Evolutionary conservation across 2,113 vertebrate species (phyloP).

Genomic region (Amblyopsis rosae): DNA sequence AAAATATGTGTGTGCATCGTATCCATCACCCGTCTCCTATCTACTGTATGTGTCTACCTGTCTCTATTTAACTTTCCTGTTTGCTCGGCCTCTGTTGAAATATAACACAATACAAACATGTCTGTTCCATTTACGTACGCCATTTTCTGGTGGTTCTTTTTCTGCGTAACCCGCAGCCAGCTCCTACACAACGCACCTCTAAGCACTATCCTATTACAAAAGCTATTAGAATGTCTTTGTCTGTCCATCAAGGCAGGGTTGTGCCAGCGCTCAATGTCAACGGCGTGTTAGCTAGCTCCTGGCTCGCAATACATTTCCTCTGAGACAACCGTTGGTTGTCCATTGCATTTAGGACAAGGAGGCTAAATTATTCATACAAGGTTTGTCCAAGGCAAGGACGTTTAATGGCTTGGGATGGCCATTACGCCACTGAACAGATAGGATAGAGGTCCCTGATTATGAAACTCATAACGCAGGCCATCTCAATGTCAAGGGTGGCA

Average conservation of each 20-base stretch:
- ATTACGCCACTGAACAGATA: constrained; percentile 14
- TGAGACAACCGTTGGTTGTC: constrained; percentile 45
- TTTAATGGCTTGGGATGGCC: constrained; percentile 45
- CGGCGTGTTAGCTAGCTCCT: constrained; percentile 46
- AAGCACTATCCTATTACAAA: constrained; percentile 54
- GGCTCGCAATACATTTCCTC: constrained; percentile 49
- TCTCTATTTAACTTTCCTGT: background rate
- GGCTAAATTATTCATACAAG: constrained; percentile 56
- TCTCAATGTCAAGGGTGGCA: constrained; percentile 42
- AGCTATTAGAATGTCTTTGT: constrained; percentile 55
- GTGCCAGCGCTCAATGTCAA: constrained; percentile 58
- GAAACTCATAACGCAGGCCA: constrained; percentile 33
- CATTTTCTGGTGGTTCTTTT: no score
- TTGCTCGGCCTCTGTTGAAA: no score
- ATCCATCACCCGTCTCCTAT: no score
- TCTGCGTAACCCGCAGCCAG: no score
- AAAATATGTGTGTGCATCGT: no score
- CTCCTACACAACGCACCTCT: constrained; percentile 33
- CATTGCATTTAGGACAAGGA: constrained; percentile 24
- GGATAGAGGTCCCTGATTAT: constrained; percentile 25
- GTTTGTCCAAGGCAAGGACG: constrained; percentile 48
- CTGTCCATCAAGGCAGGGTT: constrained; percentile 43
- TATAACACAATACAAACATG: no score
- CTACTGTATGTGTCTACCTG: background rate
- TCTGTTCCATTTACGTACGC: no score